Conservation (phyloP, 2,113 vertebrate genomes). For the Zapornia atra region DNA sequence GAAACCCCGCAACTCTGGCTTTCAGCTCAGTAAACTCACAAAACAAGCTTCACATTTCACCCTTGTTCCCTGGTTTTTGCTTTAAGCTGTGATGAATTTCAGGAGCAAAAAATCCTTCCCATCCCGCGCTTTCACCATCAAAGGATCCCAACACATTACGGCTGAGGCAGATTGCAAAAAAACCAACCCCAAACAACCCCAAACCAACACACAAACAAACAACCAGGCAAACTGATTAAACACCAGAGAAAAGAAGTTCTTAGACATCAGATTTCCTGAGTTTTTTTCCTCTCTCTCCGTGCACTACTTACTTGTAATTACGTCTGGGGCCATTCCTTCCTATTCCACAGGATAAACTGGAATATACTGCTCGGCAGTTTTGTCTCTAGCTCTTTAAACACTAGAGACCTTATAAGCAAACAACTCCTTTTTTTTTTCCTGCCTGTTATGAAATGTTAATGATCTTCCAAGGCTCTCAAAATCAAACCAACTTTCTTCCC, state of each 20-base stretch:
- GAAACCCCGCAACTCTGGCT: not conserved
- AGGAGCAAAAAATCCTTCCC: not conserved
- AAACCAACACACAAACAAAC: not conserved
- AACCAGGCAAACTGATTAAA: constrained; percentile 11
- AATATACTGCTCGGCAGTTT: constrained; percentile 40
- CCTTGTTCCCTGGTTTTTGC: not conserved
- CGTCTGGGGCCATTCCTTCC: constrained; percentile 76
- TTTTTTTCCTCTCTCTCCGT: constrained; percentile 54
- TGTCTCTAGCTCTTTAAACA: constrained; percentile 46
- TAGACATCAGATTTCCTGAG: constrained; percentile 69
- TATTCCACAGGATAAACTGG: constrained; percentile 65
- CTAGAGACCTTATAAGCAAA: constrained; percentile 20
- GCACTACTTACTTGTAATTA: constrained; percentile 74
- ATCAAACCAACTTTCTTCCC: constrained; percentile 28
- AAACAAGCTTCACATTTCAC: not conserved
- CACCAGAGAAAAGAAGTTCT: not conserved
- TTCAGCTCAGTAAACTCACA: not conserved
- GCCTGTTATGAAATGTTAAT: constrained; percentile 16
- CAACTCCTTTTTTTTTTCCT: not conserved
- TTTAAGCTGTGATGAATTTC: not conserved
- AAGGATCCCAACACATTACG: fast-evolving
- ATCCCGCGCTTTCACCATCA: not conserved
- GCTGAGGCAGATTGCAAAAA: not conserved
- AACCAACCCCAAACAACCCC: not conserved
- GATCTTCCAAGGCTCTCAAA: constrained; percentile 9